A percentile compares a stretch with the other conserved stretches of the same genome.
These are phyloP conservation scores for Melieria omissa DNA, from an alignment of 2,888 invertebrate genomes.

Conservation along the genomic window DNA sequence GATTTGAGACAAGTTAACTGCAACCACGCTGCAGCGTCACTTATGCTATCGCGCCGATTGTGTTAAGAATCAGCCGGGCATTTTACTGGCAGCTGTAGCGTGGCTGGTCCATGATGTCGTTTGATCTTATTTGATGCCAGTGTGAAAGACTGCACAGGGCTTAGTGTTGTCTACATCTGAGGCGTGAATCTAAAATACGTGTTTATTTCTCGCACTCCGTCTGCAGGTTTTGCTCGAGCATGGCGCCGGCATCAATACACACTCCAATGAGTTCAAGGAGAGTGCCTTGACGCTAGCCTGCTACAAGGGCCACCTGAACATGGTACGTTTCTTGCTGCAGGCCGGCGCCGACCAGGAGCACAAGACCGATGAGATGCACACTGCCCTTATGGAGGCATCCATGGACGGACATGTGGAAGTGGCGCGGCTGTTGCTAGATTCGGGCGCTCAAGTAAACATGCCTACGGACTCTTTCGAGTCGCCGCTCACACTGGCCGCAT, in stretches of 20 bases:
- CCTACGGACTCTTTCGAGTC: conserved; percentile 99
- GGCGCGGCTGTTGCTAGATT: conserved; percentile 91
- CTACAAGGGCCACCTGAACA: conserved; percentile 96
- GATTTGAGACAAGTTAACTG: conserved; percentile 68
- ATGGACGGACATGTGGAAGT: conserved; percentile 99
- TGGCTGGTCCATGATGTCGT: conserved; percentile 55
- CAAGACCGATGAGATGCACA: conserved; percentile 99
- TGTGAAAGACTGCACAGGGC: neutral
- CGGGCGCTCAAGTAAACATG: conserved; percentile 98
- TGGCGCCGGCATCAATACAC: conserved; percentile 98
- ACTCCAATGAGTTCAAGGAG: conserved; percentile 99
- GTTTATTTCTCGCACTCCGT: conserved; percentile 22
- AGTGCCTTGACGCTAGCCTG: conserved; percentile 94
- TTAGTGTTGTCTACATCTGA: too few species aligned
- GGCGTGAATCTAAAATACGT: too few species aligned
- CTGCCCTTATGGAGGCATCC: conserved; percentile 98
- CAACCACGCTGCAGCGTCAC: conserved; percentile 33
- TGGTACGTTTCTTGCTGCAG: conserved; percentile 95
- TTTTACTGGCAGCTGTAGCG: conserved; percentile 9
- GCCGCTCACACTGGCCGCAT: conserved; percentile 96
- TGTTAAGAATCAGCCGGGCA: conserved; percentile 56
- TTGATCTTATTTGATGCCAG: conserved; percentile 68
- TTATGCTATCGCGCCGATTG: conserved; percentile 46
- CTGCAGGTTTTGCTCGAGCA: conserved; percentile 82
- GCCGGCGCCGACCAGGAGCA: conserved; percentile 98